Evolutionary conservation across 1,140 invertebrate genomes (phyloP).

Genomic region (Drosophila sulfurigaster): DNA sequence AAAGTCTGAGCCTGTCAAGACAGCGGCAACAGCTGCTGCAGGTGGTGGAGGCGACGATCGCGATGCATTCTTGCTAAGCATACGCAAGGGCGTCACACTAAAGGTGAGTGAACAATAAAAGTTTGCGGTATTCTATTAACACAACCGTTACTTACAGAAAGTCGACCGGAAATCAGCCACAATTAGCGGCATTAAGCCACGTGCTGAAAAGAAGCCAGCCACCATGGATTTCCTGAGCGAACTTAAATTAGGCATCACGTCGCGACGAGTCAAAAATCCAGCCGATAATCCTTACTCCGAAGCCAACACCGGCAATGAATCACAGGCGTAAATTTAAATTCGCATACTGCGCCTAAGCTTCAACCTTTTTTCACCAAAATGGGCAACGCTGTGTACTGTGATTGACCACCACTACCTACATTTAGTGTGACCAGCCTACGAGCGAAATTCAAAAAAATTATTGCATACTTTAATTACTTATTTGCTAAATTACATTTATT

Average conservation of each 20-base stretch:
- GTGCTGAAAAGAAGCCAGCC: slow-evolving; percentile 66
- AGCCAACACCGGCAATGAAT: slow-evolving; percentile 47
- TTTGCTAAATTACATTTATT: not conserved
- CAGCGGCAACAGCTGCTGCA: slow-evolving; percentile 20
- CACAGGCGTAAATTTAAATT: slow-evolving; percentile 52
- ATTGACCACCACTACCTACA: slow-evolving; percentile 17
- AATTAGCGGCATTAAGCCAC: slow-evolving; percentile 70
- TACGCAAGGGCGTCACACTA: slow-evolving; percentile 65
- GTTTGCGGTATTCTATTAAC: no score
- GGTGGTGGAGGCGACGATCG: slow-evolving; percentile 57
- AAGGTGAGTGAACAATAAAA: slow-evolving; percentile 50
- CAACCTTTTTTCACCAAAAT: not conserved
- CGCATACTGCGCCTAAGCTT: slow-evolving; percentile 1
- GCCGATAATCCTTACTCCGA: slow-evolving; percentile 66
- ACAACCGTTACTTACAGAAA: slow-evolving; percentile 56
- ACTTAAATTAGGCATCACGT: slow-evolving; percentile 70
- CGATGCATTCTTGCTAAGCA: slow-evolving; percentile 72
- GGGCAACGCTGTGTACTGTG: slow-evolving; percentile 23
- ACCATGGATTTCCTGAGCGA: slow-evolving; percentile 71
- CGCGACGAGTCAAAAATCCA: slow-evolving; percentile 67
- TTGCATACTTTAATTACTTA: not conserved
- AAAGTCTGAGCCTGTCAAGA: slow-evolving; percentile 38
- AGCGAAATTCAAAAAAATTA: slow-evolving; percentile 21
- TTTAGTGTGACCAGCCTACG: not conserved
- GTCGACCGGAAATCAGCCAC: slow-evolving; percentile 74